These are phyloP conservation scores for Pithys albifrons DNA, from an alignment of 2,113 vertebrate genomes.

Conservation along the genomic window DNA sequence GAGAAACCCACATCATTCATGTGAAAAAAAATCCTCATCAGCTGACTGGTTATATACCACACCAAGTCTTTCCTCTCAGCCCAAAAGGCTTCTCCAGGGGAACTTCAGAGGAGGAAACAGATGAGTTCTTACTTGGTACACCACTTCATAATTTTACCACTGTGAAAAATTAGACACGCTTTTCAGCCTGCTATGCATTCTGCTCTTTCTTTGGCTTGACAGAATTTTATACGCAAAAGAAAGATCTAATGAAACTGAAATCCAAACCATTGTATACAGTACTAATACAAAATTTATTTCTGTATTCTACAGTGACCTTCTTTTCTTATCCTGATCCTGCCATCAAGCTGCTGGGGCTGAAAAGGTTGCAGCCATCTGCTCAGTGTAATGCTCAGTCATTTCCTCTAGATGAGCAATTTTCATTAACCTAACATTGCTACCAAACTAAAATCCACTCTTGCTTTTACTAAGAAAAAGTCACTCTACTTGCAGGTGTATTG, in stretches of 20 bases:
- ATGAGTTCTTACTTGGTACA: neutral
- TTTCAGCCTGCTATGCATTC: neutral
- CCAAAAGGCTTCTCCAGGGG: neutral
- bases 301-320: neutral
- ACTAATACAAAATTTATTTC: neutral
- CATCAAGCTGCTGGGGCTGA: neutral
- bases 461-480: neutral
- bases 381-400: neutral
- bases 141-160: neutral
- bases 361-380: neutral
- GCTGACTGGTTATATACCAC: neutral
- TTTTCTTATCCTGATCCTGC: neutral
- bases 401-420: neutral
- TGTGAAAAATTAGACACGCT: neutral
- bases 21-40: neutral
- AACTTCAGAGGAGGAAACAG: neutral
- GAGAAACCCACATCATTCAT: neutral
- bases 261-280: neutral
- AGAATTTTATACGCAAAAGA: neutral
- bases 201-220: neutral
- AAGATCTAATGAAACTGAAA: neutral
- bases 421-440: neutral
- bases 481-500: neutral
- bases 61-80: neutral
- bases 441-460: neutral